Evolutionary conservation across 2,888 invertebrate species (phyloP), one percentile per base, ranked within the genome.

Genomic region (Ectemnius lituratus): DNA sequence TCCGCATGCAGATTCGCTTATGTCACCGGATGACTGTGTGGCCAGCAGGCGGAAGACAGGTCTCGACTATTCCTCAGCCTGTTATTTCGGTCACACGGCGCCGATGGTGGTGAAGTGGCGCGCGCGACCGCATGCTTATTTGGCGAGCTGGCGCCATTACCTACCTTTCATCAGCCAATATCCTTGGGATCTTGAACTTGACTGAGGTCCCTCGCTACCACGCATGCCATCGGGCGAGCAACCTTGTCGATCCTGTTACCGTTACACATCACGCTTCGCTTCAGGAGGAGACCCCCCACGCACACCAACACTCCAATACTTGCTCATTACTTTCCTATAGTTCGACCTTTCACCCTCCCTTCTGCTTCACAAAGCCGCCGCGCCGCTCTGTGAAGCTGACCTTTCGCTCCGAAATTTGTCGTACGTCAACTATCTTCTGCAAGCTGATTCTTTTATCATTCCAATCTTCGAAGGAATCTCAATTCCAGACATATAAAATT

Each of bases 161-260:
- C 62, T 49, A 45, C 46, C 27, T 37, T 56, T 20, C n/a, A 47
- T 3, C 16, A 37, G 14, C 45, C 3, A 65, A 64, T 59, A 59
- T 23, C 63, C 70, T 64, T 61, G 68, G 70, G 74, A 81, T 83
- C 77, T 74, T 76, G 80, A 80, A 80, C 84, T 84, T 76, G 76
- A 77, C 74, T 67, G 70, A 58, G 59, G 68, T 23, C 57, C 59
- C 64, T 64, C 70, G 74, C 27, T 37, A 37, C 37, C 37, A 37
- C 37, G 37, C 37, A 37, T 11, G 37, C 8, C 37, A 37, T 37
- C 37, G 37, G 11, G 37, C 37, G 52, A 52, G 52, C 16, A 52
- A 13, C 52, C 52, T 16, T 52, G 52, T 16, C 52, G 16, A 52
- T 52, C 52, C 37, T 37, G 52, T 52, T 52, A 14, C 52, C 52